A percentile compares a stretch with the other conserved stretches of the same genome.
These are phyloP conservation scores for Sminthurides bifidus DNA, from an alignment of 1,140 invertebrate species.

Conservation along the genomic window DNA sequence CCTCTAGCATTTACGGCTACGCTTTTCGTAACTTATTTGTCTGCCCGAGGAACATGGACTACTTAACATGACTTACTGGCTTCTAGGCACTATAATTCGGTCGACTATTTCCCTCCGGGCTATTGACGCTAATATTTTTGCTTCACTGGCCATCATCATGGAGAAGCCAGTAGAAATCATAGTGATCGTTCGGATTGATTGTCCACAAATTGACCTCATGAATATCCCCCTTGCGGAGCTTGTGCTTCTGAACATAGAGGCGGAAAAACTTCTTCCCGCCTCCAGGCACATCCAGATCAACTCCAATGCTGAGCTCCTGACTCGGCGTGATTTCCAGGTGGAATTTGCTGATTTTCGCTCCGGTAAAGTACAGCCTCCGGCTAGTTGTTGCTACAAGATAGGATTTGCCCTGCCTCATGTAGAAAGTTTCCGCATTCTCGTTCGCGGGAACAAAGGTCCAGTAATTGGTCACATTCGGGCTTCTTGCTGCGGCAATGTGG, in stretches of 20 bases:
- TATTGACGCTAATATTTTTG: no score
- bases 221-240: neutral
- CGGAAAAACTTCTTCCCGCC: neutral
- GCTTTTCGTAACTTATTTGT: no score
- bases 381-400: neutral
- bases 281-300: neutral
- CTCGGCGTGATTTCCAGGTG: neutral
- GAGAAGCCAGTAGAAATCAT: no score
- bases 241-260: neutral
- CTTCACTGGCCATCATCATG: no score
- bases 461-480: neutral
- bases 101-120: no score
- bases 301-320: neutral
- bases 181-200: neutral
- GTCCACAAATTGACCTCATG: constrained; percentile 6
- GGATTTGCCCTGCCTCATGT: neutral
- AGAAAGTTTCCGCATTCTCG: constrained; percentile 1
- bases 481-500: neutral
- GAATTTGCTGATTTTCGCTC: neutral
- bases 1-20: no score
- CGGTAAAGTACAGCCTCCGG: neutral
- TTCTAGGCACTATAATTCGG: no score
- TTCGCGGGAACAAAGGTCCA: neutral
- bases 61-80: no score
- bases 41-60: no score